Percentiles rank a stretch among this genome's conserved stretches.
Conservation (phyloP, 2,113 vertebrate species). For the Nymphicus hollandicus region DNA sequence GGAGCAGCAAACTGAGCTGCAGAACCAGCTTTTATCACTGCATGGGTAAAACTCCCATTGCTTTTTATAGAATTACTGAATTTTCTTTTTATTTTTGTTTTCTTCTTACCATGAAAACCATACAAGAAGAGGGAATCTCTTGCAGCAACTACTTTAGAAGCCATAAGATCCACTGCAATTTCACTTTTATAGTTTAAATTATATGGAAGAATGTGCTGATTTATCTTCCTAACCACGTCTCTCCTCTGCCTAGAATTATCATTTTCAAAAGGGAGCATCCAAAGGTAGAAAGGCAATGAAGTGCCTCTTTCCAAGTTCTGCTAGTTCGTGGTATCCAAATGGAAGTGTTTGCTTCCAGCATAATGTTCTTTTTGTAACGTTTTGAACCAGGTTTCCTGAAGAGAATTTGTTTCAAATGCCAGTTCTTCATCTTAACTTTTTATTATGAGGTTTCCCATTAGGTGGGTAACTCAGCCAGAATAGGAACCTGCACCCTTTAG, state of each 20-base stretch:
- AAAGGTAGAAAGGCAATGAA: not conserved
- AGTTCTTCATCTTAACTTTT: not conserved
- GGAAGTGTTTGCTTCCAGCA: not conserved
- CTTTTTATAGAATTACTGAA: not conserved
- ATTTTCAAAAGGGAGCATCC: not conserved
- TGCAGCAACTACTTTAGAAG: not conserved
- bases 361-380: not conserved
- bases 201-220: not conserved
- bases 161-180: not conserved
- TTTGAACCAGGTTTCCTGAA: not conserved
- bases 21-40: constrained; percentile 36
- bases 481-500: not conserved
- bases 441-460: not conserved
- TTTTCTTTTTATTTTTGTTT: not conserved
- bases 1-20: constrained; percentile 26
- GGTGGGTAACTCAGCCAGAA: not conserved
- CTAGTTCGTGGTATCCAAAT: not conserved
- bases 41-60: not conserved
- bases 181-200: not conserved
- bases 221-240: not conserved
- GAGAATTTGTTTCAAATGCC: not conserved
- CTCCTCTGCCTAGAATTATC: not conserved
- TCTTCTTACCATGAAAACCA: not conserved
- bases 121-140: not conserved
- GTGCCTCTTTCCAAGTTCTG: not conserved